Evolutionary conservation across 2,797 vertebrate genomes (phyloP).

Genomic region (Lagodon rhomboides): DNA sequence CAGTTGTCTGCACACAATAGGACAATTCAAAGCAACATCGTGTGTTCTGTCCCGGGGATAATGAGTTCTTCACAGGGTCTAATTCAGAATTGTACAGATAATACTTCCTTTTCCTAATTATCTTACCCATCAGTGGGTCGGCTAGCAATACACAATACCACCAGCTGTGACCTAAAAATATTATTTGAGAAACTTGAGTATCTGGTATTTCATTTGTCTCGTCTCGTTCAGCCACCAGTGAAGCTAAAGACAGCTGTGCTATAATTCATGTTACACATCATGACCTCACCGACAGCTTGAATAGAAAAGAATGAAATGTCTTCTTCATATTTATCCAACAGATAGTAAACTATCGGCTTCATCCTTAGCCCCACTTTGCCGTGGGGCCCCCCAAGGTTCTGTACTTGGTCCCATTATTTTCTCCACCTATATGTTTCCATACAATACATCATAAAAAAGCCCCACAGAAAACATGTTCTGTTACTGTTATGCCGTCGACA

Average conservation of each 20-base stretch:
- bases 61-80: slow-evolving; percentile 55
- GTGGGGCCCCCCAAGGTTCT: background rate
- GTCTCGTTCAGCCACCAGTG: background rate
- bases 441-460: background rate
- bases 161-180: background rate
- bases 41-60: slow-evolving; percentile 53
- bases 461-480: no score
- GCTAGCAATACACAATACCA: background rate
- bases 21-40: slow-evolving; percentile 58
- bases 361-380: background rate
- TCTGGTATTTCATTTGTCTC: background rate
- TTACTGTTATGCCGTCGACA: no score
- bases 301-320: background rate
- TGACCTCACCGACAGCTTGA: background rate
- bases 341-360: slow-evolving; percentile 3
- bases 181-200: background rate
- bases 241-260: background rate
- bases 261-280: background rate
- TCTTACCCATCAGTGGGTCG: slow-evolving; percentile 19
- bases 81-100: slow-evolving; percentile 30
- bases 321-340: background rate
- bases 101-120: slow-evolving; percentile 27
- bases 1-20: slow-evolving; percentile 54
- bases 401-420: background rate
- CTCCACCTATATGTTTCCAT: background rate